Evolutionary conservation across 2,888 invertebrate species (phyloP).

Genomic region (Nomada flava): DNA sequence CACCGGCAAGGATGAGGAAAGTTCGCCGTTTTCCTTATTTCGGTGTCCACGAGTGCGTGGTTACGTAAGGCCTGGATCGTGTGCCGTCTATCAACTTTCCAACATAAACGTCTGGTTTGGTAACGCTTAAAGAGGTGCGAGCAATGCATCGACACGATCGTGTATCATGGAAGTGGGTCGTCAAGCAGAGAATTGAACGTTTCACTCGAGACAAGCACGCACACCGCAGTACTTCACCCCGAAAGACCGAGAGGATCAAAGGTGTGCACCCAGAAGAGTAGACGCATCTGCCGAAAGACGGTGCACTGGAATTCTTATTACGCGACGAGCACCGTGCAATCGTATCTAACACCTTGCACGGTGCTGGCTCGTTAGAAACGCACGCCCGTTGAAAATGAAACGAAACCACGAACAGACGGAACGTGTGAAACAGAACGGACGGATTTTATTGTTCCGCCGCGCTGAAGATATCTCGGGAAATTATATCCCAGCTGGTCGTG

Average conservation of each 20-base stretch:
- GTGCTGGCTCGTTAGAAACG: not conserved
- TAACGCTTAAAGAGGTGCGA: not conserved
- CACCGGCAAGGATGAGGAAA: not conserved
- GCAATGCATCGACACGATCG: not conserved
- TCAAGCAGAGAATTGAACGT: conserved; percentile 1
- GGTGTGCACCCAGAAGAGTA: not conserved
- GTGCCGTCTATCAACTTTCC: not conserved
- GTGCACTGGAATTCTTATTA: conserved; percentile 13
- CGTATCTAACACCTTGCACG: not conserved
- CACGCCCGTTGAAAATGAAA: not conserved
- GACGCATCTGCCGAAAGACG: not conserved
- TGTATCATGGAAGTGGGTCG: not conserved
- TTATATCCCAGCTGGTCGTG: conserved; percentile 47
- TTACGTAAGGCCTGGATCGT: not conserved
- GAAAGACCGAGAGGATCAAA: conserved; percentile 15
- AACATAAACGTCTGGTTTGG: not conserved
- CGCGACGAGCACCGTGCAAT: not conserved
- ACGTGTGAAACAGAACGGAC: conserved; percentile 33
- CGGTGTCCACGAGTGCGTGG: not conserved
- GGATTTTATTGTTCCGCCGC: conserved; percentile 38
- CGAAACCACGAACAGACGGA: not conserved
- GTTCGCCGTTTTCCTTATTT: not conserved
- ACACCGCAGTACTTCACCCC: not conserved
- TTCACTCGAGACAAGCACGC: not conserved
- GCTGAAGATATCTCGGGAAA: conserved; percentile 40